Base-by-base conservation (phyloP, 2,797 vertebrate genomes). In the Mergus octosetaceus region DNA sequence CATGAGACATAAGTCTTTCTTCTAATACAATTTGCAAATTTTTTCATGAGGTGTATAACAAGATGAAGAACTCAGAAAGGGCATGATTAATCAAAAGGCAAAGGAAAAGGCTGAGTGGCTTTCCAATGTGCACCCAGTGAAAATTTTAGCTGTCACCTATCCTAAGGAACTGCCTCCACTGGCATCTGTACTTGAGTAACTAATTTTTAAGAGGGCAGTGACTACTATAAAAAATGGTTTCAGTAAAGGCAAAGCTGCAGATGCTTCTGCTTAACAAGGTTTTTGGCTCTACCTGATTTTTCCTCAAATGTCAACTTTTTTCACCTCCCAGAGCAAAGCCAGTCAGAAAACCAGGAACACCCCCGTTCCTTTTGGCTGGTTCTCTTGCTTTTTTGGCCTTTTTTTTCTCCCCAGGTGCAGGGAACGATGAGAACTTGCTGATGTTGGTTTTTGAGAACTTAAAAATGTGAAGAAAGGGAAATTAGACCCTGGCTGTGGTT, bases 391-490 rank as follows among this genome's bases (percentile, higher is more conserved):
- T 87, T 94, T 94, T 87, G 87, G 89, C 43, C 62, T 95, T 88
- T 92, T 49, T 80, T 80, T 61, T 96, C 80, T 96, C 74, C 58
- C 45, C 96, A 97, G 96, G 94, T 97, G 97, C 27, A 16, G 78
- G 65, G 56, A n/a, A 96, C 89, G 88, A 95, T 89, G 61, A 96
- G 79, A 98, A 98, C 92, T 96, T 96, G 97, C 97, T 97, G 96
- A 97, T 70, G 79, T 9, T 90, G 70, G 45, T 88, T 96, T 96
- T 96, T 90, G 39, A 94, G 93, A 94, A 70, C 68, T 91, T 93
- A 91, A 96, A 96, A 96, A 96, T 96, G 85, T 96, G 95, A 97
- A 95, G 93, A 96, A 96, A 97, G 94, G 91, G 95, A 97, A 98
- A 97, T 94, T 96, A 85, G 97, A 97, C 28, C 60, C 92, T 72